A percentile compares a stretch with the other conserved stretches of the same genome.
Conservation (phyloP, 2,113 vertebrate genomes). For the Lathamus discolor region DNA sequence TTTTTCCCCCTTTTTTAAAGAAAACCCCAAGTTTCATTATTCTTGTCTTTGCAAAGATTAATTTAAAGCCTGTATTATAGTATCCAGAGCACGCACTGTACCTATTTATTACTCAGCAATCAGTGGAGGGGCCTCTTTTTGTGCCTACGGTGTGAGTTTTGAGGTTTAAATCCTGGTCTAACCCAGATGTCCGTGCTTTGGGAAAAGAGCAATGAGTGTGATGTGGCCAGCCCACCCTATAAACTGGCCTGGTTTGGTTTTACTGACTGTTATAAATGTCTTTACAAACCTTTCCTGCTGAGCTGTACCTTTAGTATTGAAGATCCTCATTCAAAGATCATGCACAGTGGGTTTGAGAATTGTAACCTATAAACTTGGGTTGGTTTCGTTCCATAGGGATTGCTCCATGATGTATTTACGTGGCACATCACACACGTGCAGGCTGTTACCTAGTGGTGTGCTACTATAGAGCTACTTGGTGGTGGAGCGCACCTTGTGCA, state of each 20-base stretch:
- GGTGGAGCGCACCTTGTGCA: background rate
- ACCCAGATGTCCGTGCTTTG: conserved; percentile 36
- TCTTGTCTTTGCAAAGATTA: conserved; percentile 60
- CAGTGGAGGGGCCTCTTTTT: conserved; percentile 47
- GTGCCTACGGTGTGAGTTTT: conserved; percentile 41
- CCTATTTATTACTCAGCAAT: conserved; percentile 77
- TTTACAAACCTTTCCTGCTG: conserved; percentile 16
- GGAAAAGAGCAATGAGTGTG: conserved; percentile 65
- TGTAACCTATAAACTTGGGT: background rate
- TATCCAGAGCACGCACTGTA: conserved; percentile 78
- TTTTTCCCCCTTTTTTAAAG: background rate
- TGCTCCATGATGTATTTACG: background rate
- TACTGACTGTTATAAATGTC: background rate
- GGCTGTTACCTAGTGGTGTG: background rate
- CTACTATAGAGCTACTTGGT: background rate
- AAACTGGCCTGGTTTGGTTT: background rate
- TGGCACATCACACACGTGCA: background rate
- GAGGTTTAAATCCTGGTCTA: conserved; percentile 64
- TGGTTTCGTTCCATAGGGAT: background rate
- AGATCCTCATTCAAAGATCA: background rate
- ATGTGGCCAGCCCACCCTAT: conserved; percentile 62
- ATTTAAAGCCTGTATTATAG: conserved; percentile 82
- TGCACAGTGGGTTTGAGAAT: background rate
- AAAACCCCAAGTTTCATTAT: conserved; percentile 30
- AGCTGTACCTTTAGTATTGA: background rate